A percentile compares a stretch with the other conserved stretches of the same genome.
These are phyloP conservation scores for Sympetrum striolatum DNA, from an alignment of 2,888 invertebrate species.

Conservation along the genomic window DNA sequence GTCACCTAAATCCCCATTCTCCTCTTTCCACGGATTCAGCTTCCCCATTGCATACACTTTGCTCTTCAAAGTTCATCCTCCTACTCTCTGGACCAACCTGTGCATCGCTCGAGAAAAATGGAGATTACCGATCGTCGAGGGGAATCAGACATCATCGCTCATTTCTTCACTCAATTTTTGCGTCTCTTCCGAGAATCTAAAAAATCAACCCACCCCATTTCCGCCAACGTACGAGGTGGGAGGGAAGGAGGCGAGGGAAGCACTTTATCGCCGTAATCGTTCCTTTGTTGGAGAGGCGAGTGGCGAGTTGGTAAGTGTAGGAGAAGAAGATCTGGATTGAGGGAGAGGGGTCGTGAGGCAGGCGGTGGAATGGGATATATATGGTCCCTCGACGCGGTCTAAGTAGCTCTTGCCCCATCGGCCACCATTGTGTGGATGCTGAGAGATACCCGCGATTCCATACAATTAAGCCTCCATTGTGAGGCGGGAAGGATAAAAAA, in stretches of 20 bases:
- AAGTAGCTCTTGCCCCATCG: constrained; percentile 28
- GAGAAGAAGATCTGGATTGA: neutral
- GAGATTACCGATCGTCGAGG: neutral
- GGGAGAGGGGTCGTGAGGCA: neutral
- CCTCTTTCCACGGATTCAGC: neutral
- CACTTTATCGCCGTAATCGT: constrained; percentile 31
- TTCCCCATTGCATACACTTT: neutral
- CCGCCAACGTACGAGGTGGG: neutral
- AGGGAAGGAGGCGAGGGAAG: neutral
- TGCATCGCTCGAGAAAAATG: neutral
- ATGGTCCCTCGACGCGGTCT: neutral
- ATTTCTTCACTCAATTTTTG: neutral
- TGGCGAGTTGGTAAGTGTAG: neutral
- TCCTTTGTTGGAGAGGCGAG: constrained; percentile 26
- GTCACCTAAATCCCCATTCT: neutral
- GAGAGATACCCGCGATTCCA: constrained; percentile 42
- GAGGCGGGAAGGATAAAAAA: neutral
- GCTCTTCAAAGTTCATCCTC: neutral
- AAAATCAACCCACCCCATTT: neutral
- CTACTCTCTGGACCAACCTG: neutral
- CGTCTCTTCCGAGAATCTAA: neutral
- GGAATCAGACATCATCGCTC: neutral
- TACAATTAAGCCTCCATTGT: constrained; percentile 34
- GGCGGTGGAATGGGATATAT: neutral
- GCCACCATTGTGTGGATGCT: constrained; percentile 1